Conservation (phyloP, 1,140 invertebrate genomes). For the Psix sp. region DNA sequence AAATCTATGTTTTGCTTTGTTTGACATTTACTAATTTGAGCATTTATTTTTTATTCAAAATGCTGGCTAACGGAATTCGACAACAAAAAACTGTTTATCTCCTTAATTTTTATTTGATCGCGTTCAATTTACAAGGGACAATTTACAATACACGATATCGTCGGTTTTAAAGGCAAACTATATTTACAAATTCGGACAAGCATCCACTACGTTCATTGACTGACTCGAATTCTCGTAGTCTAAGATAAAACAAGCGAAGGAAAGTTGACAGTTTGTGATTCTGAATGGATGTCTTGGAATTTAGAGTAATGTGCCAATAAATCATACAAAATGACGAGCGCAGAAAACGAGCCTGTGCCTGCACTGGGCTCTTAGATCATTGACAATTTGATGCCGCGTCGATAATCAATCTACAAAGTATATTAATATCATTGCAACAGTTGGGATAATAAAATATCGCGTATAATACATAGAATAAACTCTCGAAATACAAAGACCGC, state of each 20-base stretch:
- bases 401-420: constrained; percentile 52
- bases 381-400: constrained; percentile 36
- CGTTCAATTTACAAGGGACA: constrained; percentile 50
- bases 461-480: constrained; percentile 66
- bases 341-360: constrained; percentile 59
- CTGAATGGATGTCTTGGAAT: no score
- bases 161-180: constrained; percentile 23
- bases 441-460: constrained; percentile 62
- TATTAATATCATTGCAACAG: constrained; percentile 63
- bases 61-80: no score
- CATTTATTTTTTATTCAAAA: no score
- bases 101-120: constrained; percentile 24
- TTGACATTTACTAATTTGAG: not conserved
- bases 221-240: no score
- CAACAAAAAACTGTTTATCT: constrained; percentile 23
- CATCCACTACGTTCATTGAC: no score
- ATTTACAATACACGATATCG: constrained; percentile 43
- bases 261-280: no score
- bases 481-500: constrained; percentile 68
- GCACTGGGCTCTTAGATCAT: constrained; percentile 63
- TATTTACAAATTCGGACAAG: constrained; percentile 3
- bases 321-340: constrained; percentile 22
- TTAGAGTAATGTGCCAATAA: constrained; percentile 16
- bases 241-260: no score
- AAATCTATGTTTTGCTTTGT: no score